Conservation (phyloP, 2,888 invertebrate genomes). For the Dugesia japonica region DNA sequence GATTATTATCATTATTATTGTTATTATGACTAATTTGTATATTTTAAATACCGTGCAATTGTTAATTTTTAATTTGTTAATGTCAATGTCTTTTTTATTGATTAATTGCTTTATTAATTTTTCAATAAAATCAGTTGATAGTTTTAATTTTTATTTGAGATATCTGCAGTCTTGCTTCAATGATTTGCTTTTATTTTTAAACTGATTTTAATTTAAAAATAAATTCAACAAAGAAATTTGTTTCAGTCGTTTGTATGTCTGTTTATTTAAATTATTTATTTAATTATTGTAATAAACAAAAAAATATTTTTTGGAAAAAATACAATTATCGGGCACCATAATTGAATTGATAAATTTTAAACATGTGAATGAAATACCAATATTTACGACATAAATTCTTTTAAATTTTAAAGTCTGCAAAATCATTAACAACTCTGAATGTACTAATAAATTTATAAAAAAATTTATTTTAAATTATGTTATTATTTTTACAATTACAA, state of each 20-base stretch:
- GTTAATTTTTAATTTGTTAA: neutral
- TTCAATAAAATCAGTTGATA: neutral
- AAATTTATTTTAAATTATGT: too few relatives aligned
- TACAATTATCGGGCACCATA: too few relatives aligned
- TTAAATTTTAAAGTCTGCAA: too few relatives aligned
- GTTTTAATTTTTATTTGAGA: neutral
- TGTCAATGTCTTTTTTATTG: neutral
- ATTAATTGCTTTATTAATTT: neutral
- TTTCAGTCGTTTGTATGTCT: neutral
- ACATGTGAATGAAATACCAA: too few relatives aligned
- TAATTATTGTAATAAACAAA: too few relatives aligned
- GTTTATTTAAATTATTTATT: neutral
- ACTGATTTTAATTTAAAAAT: neutral
- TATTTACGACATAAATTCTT: too few relatives aligned
- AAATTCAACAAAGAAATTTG: neutral
- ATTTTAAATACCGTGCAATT: neutral
- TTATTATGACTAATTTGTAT: neutral
- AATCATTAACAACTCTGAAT: too few relatives aligned
- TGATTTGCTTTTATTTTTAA: neutral
- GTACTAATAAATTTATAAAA: too few relatives aligned
- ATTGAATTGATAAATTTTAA: too few relatives aligned
- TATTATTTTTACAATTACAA: too few relatives aligned
- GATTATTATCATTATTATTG: neutral
- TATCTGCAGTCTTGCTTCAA: neutral
- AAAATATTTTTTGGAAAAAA: too few relatives aligned